Base-by-base conservation (phyloP, 92 coral and sea anemone genomes). In the Porites cylindrica region DNA sequence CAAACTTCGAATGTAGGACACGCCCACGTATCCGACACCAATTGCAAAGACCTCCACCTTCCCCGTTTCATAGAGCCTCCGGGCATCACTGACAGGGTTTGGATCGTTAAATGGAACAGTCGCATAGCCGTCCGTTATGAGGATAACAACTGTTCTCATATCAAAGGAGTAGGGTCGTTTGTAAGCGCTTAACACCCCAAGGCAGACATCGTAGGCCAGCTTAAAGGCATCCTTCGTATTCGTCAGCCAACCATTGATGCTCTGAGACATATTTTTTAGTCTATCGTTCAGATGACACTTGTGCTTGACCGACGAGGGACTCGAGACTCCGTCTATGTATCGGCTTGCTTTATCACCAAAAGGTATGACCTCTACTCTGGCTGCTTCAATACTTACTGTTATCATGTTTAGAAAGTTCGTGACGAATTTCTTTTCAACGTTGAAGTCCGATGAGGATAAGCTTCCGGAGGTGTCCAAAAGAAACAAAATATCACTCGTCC, bases 381-480 rank as follows among this genome's bases (percentile, higher is more conserved):
- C 93, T 0, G 94, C 94, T 53, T 95, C 92, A 12, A 70, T 84
- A 18, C 90, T 91, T 12, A 95, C 98, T 7, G 89, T 81, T 0
- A 95, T 86, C 80, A 77, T 79, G 82, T 88, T 93, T 81, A 95
- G 72, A 72, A 95, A 70, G 56, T 95, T 95, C 8, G 58, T 83
- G 64, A 95, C 66, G 63, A 95, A 95, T 65, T 81, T 75, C 61
- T 92, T 95, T 51, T 95, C 98, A 32, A 83, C 81, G 3, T 58
- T 10, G 71, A 91, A 95, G 26, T 95, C 85, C 24, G 32, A 8
- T 1, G 7, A 8, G 23, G 59, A 8, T 7, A 95, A 80, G 80
- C 98, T 95, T 64, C 98, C 94, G 10, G 98, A 95, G 13, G 94
- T 88, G 72, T 95, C 98, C 13, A 95, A 17, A 12, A 95, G 88